These are phyloP conservation scores for Heliconius eleuchia DNA, from an alignment of 1,140 invertebrate species.

Conservation along the genomic window DNA sequence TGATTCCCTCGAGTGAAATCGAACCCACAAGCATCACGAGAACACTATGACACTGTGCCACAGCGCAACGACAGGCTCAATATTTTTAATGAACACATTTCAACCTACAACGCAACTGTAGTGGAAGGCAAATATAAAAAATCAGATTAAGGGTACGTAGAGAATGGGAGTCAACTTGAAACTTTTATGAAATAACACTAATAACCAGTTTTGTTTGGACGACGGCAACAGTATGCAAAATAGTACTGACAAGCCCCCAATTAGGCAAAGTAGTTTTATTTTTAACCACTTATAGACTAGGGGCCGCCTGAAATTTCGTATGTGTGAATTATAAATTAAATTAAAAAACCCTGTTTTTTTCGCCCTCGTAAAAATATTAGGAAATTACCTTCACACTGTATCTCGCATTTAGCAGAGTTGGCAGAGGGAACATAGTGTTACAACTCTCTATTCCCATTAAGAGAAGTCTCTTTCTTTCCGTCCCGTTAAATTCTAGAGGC, in stretches of 20 bases:
- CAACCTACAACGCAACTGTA: background rate
- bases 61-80: background rate
- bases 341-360: no score
- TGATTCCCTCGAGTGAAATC: background rate
- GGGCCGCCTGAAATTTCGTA: no score
- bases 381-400: no score
- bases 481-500: no score
- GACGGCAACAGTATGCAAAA: background rate
- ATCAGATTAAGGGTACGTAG: background rate
- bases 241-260: slow-evolving; percentile 12
- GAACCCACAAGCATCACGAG: background rate
- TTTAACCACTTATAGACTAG: slow-evolving; percentile 9
- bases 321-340: no score
- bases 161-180: slow-evolving; percentile 9
- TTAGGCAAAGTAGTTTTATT: slow-evolving; percentile 11
- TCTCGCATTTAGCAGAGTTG: no score
- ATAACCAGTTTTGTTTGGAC: slow-evolving; percentile 6
- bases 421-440: no score
- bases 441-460: no score
- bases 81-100: slow-evolving; percentile 10
- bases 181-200: slow-evolving; percentile 13
- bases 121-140: slow-evolving; percentile 14
- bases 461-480: no score
- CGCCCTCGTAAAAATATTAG: no score
- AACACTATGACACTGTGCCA: background rate